These are phyloP conservation scores for Microplitis deprimator DNA, from an alignment of 2,888 invertebrate genomes.

Conservation along the genomic window DNA sequence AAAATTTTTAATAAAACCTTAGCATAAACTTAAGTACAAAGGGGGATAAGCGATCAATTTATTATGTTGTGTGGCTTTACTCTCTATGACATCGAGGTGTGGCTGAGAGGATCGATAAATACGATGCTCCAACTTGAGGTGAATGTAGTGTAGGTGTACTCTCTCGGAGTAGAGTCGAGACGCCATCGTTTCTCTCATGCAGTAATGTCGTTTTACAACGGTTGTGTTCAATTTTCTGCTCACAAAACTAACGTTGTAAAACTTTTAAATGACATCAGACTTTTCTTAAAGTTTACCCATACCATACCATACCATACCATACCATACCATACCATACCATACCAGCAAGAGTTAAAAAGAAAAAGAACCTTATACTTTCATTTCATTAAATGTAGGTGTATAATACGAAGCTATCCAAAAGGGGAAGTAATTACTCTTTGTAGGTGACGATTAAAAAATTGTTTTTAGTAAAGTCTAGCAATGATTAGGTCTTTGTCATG, in stretches of 20 bases:
- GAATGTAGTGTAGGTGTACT: slow-evolving; percentile 10
- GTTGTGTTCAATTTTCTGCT: slow-evolving; percentile 2
- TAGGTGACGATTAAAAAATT: not conserved
- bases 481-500: not conserved
- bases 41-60: slow-evolving; percentile 35
- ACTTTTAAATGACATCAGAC: slow-evolving; percentile 13
- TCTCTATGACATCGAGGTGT: slow-evolving; percentile 57
- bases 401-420: not conserved
- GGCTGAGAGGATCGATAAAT: slow-evolving; percentile 62
- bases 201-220: slow-evolving; percentile 21
- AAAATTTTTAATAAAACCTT: too few relatives aligned
- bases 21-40: too few relatives aligned
- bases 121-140: slow-evolving; percentile 42
- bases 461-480: not conserved
- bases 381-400: not conserved
- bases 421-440: too few relatives aligned
- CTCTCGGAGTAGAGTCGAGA: slow-evolving; percentile 5
- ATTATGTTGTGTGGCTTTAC: slow-evolving; percentile 42
- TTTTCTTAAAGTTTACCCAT: not conserved
- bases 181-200: slow-evolving; percentile 31
- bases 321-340: too few relatives aligned
- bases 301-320: too few relatives aligned
- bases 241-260: slow-evolving; percentile 19
- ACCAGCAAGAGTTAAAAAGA: too few relatives aligned
- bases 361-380: slow-evolving; percentile 6